These are phyloP conservation scores for Cuculus canorus DNA, from an alignment of 2,797 vertebrate species.

Conservation along the genomic window DNA sequence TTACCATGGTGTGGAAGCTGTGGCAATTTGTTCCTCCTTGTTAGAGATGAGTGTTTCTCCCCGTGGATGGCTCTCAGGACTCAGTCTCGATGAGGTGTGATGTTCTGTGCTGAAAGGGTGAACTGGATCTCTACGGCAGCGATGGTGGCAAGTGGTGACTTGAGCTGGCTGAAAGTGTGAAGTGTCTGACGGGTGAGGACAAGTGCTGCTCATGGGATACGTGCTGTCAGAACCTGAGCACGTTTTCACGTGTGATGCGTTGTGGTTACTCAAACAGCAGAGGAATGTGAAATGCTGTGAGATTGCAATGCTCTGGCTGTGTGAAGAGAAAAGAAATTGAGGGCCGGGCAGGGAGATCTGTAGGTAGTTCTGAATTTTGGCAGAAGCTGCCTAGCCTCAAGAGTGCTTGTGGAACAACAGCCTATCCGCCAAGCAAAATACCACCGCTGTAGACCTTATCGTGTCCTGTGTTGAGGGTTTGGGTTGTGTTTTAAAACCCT, in stretches of 20 bases:
- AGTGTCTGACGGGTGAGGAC: not conserved
- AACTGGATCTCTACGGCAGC: fast-evolving
- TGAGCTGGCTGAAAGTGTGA: not conserved
- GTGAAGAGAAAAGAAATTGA: fast-evolving
- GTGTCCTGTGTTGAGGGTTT: fast-evolving
- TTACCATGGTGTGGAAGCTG: not conserved
- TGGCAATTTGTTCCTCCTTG: not conserved
- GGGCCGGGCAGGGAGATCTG: not conserved
- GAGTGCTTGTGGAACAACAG: not conserved
- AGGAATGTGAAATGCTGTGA: not conserved
- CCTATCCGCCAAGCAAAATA: not conserved
- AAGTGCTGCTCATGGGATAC: not conserved
- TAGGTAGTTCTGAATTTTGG: not conserved
- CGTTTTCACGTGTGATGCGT: fast-evolving
- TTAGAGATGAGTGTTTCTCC: not conserved
- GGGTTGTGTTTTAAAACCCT: not conserved
- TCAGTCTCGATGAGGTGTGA: not conserved
- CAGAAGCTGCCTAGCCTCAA: not conserved
- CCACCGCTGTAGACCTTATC: fast-evolving
- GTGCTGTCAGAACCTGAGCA: not conserved
- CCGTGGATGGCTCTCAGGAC: not conserved
- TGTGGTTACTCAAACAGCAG: not conserved
- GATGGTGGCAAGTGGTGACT: not conserved
- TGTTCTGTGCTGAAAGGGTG: not conserved
- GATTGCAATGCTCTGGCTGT: not conserved